Evolutionary conservation across 1,140 invertebrate genomes (phyloP).

Genomic region (Drosophila mauritiana): DNA sequence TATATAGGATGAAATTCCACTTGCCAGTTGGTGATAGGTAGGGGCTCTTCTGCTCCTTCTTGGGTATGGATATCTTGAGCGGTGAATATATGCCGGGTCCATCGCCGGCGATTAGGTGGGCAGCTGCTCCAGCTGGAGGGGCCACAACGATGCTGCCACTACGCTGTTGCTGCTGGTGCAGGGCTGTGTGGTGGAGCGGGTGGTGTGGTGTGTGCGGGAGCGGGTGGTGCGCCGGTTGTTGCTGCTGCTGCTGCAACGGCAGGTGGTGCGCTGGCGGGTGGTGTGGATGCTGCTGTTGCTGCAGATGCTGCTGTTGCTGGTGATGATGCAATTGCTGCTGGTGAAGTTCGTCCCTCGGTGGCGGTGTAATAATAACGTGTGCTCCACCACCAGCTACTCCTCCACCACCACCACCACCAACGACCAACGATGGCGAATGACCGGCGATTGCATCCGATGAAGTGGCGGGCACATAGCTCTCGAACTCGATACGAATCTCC

Average conservation of each 20-base stretch:
- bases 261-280: conserved; percentile 61
- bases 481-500: conserved; percentile 97
- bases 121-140: conserved; percentile 33
- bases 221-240: conserved; percentile 53
- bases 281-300: conserved; percentile 47
- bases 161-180: conserved; percentile 66
- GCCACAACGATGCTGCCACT: conserved; percentile 81
- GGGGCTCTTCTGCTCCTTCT: conserved; percentile 89
- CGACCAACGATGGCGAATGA: conserved; percentile 43
- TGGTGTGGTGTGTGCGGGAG: conserved; percentile 62
- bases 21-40: conserved; percentile 90
- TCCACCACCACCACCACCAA: conserved; percentile 20
- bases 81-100: conserved; percentile 80
- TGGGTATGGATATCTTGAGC: conserved; percentile 84
- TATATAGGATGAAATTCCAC: conserved; percentile 41
- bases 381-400: conserved; percentile 48
- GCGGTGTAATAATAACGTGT: conserved; percentile 69
- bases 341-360: conserved; percentile 63
- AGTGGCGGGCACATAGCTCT: conserved; percentile 89
- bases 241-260: conserved; percentile 56
- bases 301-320: conserved; percentile 29
- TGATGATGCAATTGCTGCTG: conserved; percentile 46
- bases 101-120: conserved; percentile 57
- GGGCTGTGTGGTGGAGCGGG: conserved; percentile 71
- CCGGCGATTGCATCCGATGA: conserved; percentile 32